A percentile compares a stretch with the other conserved stretches of the same genome.
phyloP scores from a whole-genome alignment of 2,888 invertebrate species.

The Elmis aenea region DNA sequence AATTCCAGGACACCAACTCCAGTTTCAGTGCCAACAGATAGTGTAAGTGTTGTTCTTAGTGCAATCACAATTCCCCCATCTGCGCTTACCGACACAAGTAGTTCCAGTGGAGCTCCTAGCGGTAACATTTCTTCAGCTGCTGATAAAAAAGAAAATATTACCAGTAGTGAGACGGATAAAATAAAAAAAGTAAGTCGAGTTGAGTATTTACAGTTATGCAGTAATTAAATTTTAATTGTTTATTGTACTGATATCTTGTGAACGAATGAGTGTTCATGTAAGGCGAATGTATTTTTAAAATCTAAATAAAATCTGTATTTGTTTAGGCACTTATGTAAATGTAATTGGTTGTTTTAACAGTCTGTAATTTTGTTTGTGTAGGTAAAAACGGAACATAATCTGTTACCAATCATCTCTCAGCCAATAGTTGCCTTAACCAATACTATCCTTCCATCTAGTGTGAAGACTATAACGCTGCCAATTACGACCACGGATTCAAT shows the following conservation, averaged over 20 bases:
- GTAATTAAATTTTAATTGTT: not conserved
- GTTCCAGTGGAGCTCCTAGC: conserved; percentile 27
- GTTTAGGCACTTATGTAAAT: too few species aligned
- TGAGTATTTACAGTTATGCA: too few species aligned
- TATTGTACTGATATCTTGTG: not conserved
- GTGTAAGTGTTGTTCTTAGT: conserved; percentile 20
- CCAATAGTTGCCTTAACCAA: conserved; percentile 12
- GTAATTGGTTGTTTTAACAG: conserved; percentile 2
- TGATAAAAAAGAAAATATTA: conserved; percentile 21
- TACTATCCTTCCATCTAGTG: conserved; percentile 12
- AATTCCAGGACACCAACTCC: conserved; percentile 46
- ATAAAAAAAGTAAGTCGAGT: conserved; percentile 27
- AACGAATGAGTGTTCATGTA: too few species aligned
- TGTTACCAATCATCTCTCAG: conserved; percentile 7
- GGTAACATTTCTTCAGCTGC: conserved; percentile 13
- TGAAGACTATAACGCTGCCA: conserved; percentile 15
- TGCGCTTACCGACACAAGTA: conserved; percentile 19
- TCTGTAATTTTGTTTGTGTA: conserved; percentile 10
- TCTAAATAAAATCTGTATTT: too few species aligned
- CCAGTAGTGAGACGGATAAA: conserved; percentile 22
- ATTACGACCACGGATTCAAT: conserved; percentile 13
- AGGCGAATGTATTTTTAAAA: too few species aligned
- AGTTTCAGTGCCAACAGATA: conserved; percentile 30
- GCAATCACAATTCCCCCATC: conserved; percentile 14
- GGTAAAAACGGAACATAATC: conserved; percentile 23